Evolutionary conservation across 2,888 invertebrate genomes (phyloP).

Genomic region (Drosophila robusta): DNA sequence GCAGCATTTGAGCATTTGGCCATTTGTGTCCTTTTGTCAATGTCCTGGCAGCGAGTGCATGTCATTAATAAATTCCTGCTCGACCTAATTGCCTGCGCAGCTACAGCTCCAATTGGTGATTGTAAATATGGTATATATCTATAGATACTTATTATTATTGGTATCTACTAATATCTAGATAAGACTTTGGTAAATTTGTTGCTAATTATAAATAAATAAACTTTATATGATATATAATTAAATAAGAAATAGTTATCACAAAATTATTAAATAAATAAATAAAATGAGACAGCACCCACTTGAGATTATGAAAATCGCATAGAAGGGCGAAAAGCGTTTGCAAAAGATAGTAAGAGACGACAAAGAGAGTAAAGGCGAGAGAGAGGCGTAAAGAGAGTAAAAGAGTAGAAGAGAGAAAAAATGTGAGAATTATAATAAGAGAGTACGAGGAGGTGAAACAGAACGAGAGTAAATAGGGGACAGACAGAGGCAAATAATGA

Average conservation of each 20-base stretch:
- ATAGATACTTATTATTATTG: background rate
- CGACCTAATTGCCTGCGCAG: constrained; percentile 1
- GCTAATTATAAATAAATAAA: background rate
- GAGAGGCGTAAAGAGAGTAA: too few species aligned
- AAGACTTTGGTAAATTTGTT: background rate
- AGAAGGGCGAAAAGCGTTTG: background rate
- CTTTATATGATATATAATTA: too few species aligned
- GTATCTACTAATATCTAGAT: background rate
- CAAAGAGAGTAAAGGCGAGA: too few species aligned
- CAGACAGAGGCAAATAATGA: too few species aligned
- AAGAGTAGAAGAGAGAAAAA: too few species aligned
- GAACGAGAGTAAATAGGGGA: too few species aligned
- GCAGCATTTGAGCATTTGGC: constrained; percentile 24
- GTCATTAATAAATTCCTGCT: constrained; percentile 18
- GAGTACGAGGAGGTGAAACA: too few species aligned
- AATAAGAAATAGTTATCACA: too few species aligned
- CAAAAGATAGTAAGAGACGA: too few species aligned
- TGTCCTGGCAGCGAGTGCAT: constrained; percentile 21
- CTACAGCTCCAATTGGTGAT: constrained; percentile 8
- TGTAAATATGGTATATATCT: background rate
- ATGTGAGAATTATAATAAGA: too few species aligned
- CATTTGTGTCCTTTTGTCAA: constrained; percentile 59
- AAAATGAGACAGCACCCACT: background rate
- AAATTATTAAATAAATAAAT: too few species aligned
- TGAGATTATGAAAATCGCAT: background rate